Percentiles rank a stretch among this genome's conserved stretches.
Evolutionary conservation across 2,888 invertebrate genomes (phyloP).

Genomic region (Nesidiocoris tenuis): DNA sequence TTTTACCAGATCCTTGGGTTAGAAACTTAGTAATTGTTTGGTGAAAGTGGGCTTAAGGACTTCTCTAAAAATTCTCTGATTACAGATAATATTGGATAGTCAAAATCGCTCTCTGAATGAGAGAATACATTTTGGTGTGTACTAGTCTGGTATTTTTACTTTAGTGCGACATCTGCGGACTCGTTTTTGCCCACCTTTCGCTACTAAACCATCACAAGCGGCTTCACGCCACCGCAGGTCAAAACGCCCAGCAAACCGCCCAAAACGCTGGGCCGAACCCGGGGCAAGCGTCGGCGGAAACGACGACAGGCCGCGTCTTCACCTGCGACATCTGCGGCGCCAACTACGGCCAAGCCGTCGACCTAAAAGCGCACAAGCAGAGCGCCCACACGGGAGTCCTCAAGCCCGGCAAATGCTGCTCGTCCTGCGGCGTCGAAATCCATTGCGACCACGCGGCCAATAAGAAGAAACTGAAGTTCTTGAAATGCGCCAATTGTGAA

Average conservation of each 20-base stretch:
- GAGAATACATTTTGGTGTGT: too few species aligned
- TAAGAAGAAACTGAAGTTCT: slow-evolving; percentile 52
- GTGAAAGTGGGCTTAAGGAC: too few species aligned
- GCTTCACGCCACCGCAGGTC: slow-evolving; percentile 59
- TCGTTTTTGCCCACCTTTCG: slow-evolving; percentile 80
- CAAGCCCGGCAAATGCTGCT: slow-evolving; percentile 49
- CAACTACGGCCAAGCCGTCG: slow-evolving; percentile 57
- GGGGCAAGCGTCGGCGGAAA: slow-evolving; percentile 22
- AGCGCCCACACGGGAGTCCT: slow-evolving; percentile 32
- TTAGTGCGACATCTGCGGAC: slow-evolving; percentile 56
- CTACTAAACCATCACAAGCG: slow-evolving; percentile 83
- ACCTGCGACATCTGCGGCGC: slow-evolving; percentile 58
- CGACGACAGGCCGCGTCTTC: slow-evolving; percentile 55
- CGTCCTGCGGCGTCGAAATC: slow-evolving; percentile 52
- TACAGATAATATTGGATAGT: too few species aligned
- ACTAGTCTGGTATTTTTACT: too few species aligned
- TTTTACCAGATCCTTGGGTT: too few species aligned
- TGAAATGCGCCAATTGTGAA: slow-evolving; percentile 53
- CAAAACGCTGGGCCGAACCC: not conserved
- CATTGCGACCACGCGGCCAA: slow-evolving; percentile 50
- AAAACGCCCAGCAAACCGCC: not conserved
- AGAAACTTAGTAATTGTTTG: too few species aligned
- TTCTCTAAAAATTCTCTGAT: too few species aligned
- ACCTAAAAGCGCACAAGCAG: slow-evolving; percentile 57
- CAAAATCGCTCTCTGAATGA: too few species aligned